These are phyloP conservation scores for Scophthalmus maximus DNA, from an alignment of 2,113 vertebrate genomes.

Conservation along the genomic window DNA sequence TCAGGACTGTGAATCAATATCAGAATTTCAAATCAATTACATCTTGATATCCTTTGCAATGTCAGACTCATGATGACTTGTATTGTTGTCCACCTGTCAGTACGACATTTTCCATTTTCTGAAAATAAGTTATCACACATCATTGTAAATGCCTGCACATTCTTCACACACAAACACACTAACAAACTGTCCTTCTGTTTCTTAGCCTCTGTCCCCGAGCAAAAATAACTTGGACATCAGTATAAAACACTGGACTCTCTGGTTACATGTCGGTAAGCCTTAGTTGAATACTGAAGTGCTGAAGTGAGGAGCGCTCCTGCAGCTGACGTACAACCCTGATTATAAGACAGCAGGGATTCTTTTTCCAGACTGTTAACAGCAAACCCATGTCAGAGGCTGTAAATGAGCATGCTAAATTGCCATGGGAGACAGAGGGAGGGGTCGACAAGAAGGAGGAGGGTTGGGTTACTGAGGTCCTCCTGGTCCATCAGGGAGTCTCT, in stretches of 20 bases:
- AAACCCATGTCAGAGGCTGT: constrained; percentile 12
- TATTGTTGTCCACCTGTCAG: not conserved
- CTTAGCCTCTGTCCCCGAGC: constrained; percentile 5
- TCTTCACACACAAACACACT: too few relatives aligned
- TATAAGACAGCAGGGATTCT: constrained; percentile 18
- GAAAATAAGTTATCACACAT: constrained; percentile 19
- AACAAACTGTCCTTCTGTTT: not conserved
- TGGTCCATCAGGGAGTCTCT: constrained; percentile 81
- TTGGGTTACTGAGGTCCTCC: not conserved
- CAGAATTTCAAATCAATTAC: not conserved
- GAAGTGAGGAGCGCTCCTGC: constrained; percentile 8
- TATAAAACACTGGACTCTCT: constrained; percentile 9
- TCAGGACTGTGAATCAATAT: not conserved
- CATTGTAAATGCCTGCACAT: not conserved
- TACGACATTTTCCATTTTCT: not conserved
- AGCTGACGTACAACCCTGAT: not conserved
- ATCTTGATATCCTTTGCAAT: not conserved
- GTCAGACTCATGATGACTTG: too few relatives aligned
- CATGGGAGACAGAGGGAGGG: constrained; percentile 11
- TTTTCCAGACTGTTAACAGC: constrained; percentile 13
- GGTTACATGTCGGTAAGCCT: constrained; percentile 3
- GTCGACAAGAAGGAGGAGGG: not conserved
- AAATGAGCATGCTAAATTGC: constrained; percentile 32
- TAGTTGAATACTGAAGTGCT: constrained; percentile 16
- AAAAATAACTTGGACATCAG: constrained; percentile 10